Percentiles rank a stretch among this genome's conserved stretches.
These are phyloP conservation scores for Gallinago undulata DNA, from an alignment of 2,113 vertebrate genomes.

Conservation along the genomic window DNA sequence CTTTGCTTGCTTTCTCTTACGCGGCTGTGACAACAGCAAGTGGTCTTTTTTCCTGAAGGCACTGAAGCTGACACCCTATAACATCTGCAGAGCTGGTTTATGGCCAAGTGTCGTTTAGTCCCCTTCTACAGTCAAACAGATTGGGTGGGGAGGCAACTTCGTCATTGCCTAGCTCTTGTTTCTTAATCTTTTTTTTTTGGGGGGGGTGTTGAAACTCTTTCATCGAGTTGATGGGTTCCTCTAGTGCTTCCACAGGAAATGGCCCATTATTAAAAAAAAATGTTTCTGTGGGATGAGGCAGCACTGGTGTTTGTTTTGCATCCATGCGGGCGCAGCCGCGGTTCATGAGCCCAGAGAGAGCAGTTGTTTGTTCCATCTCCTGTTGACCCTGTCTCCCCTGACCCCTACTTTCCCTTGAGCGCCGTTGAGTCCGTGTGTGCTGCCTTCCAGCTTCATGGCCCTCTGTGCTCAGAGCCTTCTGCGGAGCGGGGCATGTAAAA, in stretches of 20 bases:
- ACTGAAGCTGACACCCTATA: neutral
- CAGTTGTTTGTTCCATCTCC: neutral
- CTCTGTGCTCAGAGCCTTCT: neutral
- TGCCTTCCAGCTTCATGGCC: neutral
- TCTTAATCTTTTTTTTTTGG: neutral
- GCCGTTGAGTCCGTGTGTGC: accelerated
- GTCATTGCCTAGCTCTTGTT: neutral
- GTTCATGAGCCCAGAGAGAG: neutral
- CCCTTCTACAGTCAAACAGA: neutral
- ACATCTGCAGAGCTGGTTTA: conserved; percentile 4
- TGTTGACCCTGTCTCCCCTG: neutral
- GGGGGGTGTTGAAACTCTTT: neutral
- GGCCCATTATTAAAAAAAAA: neutral
- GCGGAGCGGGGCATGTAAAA: neutral
- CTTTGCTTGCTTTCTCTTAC: neutral
- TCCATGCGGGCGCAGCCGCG: accelerated
- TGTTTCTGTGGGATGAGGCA: neutral
- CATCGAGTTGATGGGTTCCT: neutral
- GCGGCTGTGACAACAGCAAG: neutral
- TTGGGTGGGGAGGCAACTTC: neutral
- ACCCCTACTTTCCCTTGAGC: neutral
- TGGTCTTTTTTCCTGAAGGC: neutral
- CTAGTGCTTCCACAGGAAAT: neutral
- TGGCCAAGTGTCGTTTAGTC: neutral
- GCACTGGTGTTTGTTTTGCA: neutral